These are phyloP conservation scores for Oedothorax gibbosus DNA, from an alignment of 1,140 invertebrate genomes.

Conservation along the genomic window DNA sequence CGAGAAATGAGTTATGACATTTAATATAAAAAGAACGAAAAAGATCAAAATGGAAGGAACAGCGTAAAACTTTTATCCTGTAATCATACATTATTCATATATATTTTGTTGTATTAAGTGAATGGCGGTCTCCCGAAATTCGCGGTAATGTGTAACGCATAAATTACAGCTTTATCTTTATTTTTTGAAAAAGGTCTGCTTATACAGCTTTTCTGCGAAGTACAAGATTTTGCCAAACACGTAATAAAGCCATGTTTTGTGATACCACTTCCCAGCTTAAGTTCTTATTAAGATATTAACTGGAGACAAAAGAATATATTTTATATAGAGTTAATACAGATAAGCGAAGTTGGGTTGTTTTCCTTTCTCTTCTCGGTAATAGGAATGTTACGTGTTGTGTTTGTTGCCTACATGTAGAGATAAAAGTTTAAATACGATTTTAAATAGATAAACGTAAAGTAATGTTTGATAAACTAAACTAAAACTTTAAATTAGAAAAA, in stretches of 20 bases:
- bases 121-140: conserved; percentile 45
- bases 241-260: conserved; percentile 52
- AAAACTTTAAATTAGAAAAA: too few relatives aligned
- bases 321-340: neutral
- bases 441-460: conserved; percentile 28
- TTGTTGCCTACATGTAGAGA: conserved; percentile 21
- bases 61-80: conserved; percentile 57
- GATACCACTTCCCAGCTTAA: conserved; percentile 46
- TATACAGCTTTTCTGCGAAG: conserved; percentile 1
- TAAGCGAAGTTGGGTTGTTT: neutral
- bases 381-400: conserved; percentile 1
- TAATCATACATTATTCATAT: conserved; percentile 57
- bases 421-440: conserved; percentile 22
- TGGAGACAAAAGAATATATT: conserved; percentile 9
- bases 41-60: conserved; percentile 12
- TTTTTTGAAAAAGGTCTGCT: conserved; percentile 38
- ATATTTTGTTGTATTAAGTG: conserved; percentile 57
- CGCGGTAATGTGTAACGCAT: conserved; percentile 49
- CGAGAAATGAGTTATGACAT: conserved; percentile 50
- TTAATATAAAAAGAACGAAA: conserved; percentile 36
- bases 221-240: conserved; percentile 44
- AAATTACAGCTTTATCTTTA: conserved; percentile 57
- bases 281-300: conserved; percentile 56
- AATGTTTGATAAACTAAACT: neutral
- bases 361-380: neutral